Conservation (phyloP, 1,140 invertebrate species). For the Atopsyche davidsoni region DNA sequence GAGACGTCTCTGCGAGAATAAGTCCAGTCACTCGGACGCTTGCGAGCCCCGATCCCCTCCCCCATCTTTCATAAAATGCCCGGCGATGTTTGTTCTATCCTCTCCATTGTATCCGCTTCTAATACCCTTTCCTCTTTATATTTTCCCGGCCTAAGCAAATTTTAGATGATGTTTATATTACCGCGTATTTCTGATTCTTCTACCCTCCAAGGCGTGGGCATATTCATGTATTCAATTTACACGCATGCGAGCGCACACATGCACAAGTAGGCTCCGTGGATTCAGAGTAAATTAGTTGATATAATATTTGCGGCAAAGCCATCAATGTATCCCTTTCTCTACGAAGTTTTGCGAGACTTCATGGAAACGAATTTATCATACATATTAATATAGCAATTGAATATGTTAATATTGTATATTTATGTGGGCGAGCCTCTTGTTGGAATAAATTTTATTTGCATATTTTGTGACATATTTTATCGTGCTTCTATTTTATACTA, state of each 20-base stretch:
- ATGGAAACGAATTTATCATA: neutral
- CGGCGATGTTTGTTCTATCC: constrained; percentile 30
- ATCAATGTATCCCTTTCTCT: constrained; percentile 3
- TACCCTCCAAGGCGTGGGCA: constrained; percentile 1
- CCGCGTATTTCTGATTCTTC: constrained; percentile 27
- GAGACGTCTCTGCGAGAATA: constrained; percentile 21
- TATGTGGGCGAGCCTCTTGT: no score
- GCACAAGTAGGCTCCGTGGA: neutral
- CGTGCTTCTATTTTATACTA: no score
- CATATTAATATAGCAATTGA: neutral
- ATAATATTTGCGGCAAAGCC: constrained; percentile 18
- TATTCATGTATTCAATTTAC: neutral
- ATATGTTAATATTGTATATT: neutral
- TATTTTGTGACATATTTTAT: no score
- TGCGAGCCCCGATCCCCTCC: constrained; percentile 21
- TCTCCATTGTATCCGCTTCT: constrained; percentile 29
- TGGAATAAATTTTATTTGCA: no score
- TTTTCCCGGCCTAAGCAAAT: constrained; percentile 30
- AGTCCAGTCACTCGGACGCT: constrained; percentile 26
- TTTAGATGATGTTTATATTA: constrained; percentile 30
- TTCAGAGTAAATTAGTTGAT: constrained; percentile 20
- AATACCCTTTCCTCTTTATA: constrained; percentile 28
- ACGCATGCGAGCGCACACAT: neutral
- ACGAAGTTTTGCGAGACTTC: no score
- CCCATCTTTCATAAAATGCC: constrained; percentile 31